Evolutionary conservation across 2,888 invertebrate genomes (phyloP).

Genomic region (Eledona agricola): DNA sequence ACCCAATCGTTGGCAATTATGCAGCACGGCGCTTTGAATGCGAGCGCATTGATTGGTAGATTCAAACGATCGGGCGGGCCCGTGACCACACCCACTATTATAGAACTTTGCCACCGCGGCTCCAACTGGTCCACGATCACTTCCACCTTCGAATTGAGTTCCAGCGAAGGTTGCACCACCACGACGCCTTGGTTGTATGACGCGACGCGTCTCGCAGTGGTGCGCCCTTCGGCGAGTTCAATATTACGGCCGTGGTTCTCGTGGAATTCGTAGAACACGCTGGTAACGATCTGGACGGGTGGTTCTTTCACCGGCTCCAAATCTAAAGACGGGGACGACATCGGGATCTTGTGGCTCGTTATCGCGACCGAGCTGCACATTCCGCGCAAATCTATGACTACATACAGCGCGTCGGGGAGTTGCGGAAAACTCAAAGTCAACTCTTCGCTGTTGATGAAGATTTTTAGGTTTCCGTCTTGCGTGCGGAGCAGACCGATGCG

Average conservation of each 20-base stretch:
- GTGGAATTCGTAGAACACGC: conserved; percentile 72
- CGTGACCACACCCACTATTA: conserved; percentile 84
- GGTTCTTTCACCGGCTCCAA: conserved; percentile 39
- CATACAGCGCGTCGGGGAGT: conserved; percentile 72
- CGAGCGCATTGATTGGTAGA: conserved; percentile 76
- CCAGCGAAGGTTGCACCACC: conserved; percentile 65
- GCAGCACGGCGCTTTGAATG: conserved; percentile 83
- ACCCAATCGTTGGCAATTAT: conserved; percentile 83
- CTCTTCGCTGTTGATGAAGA: conserved; percentile 84
- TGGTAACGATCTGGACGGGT: conserved; percentile 29
- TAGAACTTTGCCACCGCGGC: conserved; percentile 66
- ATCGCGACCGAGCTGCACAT: conserved; percentile 80
- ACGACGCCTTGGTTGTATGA: conserved; percentile 88
- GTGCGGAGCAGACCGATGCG: conserved; percentile 79
- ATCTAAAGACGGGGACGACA: conserved; percentile 64
- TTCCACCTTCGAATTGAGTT: conserved; percentile 52
- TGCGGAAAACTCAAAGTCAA: conserved; percentile 61
- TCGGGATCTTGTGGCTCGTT: conserved; percentile 68
- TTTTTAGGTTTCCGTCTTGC: conserved; percentile 73
- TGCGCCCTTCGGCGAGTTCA: conserved; percentile 70
- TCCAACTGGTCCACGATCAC: conserved; percentile 62
- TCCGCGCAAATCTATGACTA: conserved; percentile 84
- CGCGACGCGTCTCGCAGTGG: conserved; percentile 76
- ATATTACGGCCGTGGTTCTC: conserved; percentile 87
- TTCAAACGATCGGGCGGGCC: conserved; percentile 74